These are phyloP conservation scores for Tetragonula carbonaria DNA, from an alignment of 2,888 invertebrate genomes.

Conservation along the genomic window DNA sequence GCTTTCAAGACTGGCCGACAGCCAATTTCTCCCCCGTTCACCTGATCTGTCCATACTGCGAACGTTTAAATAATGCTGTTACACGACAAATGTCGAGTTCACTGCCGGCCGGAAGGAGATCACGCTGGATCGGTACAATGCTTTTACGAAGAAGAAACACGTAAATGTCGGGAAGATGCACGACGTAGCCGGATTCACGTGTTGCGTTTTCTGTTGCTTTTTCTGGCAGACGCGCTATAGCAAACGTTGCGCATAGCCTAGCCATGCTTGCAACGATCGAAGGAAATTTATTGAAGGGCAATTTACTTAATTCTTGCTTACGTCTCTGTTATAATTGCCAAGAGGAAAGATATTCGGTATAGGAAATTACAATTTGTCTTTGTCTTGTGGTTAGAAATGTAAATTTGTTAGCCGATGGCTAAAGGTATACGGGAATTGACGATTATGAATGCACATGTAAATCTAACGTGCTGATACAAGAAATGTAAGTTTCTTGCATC, in stretches of 20 bases:
- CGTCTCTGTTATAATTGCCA: no score
- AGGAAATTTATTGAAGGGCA: background rate
- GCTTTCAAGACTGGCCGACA: constrained; percentile 39
- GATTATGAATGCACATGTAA: background rate
- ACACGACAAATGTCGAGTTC: constrained; percentile 38
- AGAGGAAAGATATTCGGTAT: no score
- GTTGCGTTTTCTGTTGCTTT: constrained; percentile 15
- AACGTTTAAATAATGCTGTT: constrained; percentile 47
- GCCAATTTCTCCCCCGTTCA: constrained; percentile 49
- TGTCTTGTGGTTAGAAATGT: no score
- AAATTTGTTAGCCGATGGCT: background rate
- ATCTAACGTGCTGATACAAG: background rate
- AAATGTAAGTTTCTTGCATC: background rate
- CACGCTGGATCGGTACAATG: background rate
- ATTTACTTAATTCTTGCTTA: no score
- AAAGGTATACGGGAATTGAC: background rate
- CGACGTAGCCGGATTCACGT: constrained; percentile 15
- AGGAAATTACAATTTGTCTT: no score
- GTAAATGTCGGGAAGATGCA: constrained; percentile 30
- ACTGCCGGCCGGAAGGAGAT: constrained; percentile 7
- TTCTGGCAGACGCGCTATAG: no score
- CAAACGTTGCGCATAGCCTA: background rate
- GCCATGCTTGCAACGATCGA: background rate
- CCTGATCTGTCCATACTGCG: constrained; percentile 40
- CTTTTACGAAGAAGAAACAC: constrained; percentile 17